Evolutionary conservation across 2,797 vertebrate genomes (phyloP), one percentile per base, ranked within the genome.

Genomic region (Lemur catta): DNA sequence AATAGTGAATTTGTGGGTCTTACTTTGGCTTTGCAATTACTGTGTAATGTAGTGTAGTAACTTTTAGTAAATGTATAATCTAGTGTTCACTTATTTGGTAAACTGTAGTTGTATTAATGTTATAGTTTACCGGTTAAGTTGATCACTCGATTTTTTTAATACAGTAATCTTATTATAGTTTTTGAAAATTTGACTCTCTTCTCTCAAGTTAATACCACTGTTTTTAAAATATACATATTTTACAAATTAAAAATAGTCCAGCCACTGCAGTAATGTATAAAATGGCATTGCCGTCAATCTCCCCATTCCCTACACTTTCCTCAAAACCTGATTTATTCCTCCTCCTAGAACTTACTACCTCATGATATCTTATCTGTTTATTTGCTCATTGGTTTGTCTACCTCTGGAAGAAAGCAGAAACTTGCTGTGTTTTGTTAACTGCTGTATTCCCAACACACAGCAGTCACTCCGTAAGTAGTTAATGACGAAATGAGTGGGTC

Each of bases 211-310:
- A 55, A 55, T 94, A 38, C 6, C 7, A 55, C 24, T 89, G 33
- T 85, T 67, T 85, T 67, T 81, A 48, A 92, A 92, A 90, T 75
- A n/a, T 76, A 48, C 15, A 7, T 90, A n/a, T 59, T 89, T 81
- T 57, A 55, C 88, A n/a, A 59, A 52, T 91, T 85, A 84, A 89
- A 89, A 71, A 89, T 85, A 67, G 26, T 84, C 11, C n/a, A 82
- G 0, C 41, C 18, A 81, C 22, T 33, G 38, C 22, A 57, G 6
- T 80, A 72, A 61, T 72, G 17, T 65, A 17, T n/a, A 57, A 65
- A 93, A 50, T 55, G 48, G 9, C 52, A 57, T 48, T 74, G 9
- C 3, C 10, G 7, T 84, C 38, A 41, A 1, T 74, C 11, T 65
- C 20, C 24, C 33, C 6, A 13, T n/a, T 71, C 6, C 43, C 5